Evolutionary conservation across 2,113 vertebrate species (phyloP), one percentile per base, ranked within the genome.

Genomic region (Pipa parva): DNA sequence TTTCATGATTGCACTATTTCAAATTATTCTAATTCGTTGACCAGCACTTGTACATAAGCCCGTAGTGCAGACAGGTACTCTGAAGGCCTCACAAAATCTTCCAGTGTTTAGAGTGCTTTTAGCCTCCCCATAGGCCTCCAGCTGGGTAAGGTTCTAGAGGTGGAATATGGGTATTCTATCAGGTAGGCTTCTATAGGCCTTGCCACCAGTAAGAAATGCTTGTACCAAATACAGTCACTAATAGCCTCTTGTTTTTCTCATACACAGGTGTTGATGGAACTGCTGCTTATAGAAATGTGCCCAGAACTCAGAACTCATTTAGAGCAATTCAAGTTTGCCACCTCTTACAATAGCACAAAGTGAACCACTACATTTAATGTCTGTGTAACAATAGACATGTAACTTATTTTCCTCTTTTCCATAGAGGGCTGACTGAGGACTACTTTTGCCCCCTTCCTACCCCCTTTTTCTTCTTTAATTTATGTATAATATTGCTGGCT

Each of bases 251-350:
- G n/a, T n/a, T n/a, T n/a, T 22, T 68, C 58, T 64, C 28, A 50
- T 66, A 71, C 76, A 46, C 73, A 99, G 95, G 88, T 97, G 26
- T 78, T 98, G 81, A 84, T 98, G 87, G 95, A 99, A 85, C 87
- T 97, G 89, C 82, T 98, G 79, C 88, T 99, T 46, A 89, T 83
- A 71, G 97, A 99, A 76, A 78, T 98, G 63, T 97, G 90, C 78
- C 92, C 97, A 68, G 97, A 99, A 81, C 84, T 98, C 73, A 89
- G 83, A 72, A 75, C 78, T 69, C 90, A 93, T 71, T 76, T 88
- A 79, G 91, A 95, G 65, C 88, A 87, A 49, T 75, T 88, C 64
- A 95, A 86, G 76, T 73, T 77, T 58, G 74, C 78, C 72, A 84
- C 81, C 63, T 74, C 78, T 60, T 83, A 79, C 84, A 78, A 74